These are phyloP conservation scores for Holothuria scabra DNA, from an alignment of 53 echinoderm and acorn worm species.

Conservation along the genomic window DNA sequence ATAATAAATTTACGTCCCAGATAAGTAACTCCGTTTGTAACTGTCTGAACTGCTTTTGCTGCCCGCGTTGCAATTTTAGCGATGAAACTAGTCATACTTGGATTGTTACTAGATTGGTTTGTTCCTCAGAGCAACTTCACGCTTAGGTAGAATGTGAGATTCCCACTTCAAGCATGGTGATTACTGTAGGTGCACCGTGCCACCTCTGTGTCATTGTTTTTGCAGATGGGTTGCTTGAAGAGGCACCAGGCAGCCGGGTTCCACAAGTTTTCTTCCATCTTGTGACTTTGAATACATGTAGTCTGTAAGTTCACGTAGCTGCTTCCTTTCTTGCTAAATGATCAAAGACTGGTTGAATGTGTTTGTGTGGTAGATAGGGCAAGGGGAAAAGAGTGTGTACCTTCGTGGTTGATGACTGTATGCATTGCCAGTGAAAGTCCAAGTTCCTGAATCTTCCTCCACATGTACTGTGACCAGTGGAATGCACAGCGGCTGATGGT, in stretches of 20 bases:
- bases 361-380: constrained; percentile 48
- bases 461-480: constrained; percentile 53
- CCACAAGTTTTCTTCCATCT: constrained; percentile 49
- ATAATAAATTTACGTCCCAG: too few species aligned
- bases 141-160: constrained; percentile 24
- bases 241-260: constrained; percentile 17
- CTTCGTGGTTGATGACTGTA: constrained; percentile 6
- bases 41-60: neutral
- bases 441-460: too few species aligned
- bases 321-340: neutral
- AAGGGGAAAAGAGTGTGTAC: constrained; percentile 35
- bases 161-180: constrained; percentile 7
- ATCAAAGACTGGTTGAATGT: constrained; percentile 43
- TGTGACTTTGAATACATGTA: constrained; percentile 32
- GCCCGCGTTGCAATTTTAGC: constrained; percentile 1
- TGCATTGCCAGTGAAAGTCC: constrained; percentile 33
- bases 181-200: constrained; percentile 43
- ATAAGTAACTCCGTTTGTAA: neutral
- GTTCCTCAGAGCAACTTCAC: constrained; percentile 3
- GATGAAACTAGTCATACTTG: constrained; percentile 43
- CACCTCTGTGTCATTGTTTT: constrained; percentile 59
- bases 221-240: constrained; percentile 31
- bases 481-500: constrained; percentile 43
- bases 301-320: neutral
- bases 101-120: constrained; percentile 24